Evolutionary conservation across 2,888 invertebrate species (phyloP), one percentile per base, ranked within the genome.

Genomic region (Dugesia japonica): DNA sequence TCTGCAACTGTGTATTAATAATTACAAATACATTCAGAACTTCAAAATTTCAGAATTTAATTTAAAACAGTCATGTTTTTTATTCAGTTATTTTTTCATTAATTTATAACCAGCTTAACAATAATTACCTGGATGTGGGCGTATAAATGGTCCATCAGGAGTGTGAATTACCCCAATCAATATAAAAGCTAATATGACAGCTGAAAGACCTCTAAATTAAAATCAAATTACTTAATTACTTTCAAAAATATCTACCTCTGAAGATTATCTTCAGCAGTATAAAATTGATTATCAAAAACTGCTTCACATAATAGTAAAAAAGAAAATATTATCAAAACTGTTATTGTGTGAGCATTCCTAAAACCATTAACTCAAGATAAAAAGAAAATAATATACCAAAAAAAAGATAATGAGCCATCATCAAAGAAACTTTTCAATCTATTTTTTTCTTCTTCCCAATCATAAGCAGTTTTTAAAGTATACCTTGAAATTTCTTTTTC

Each of bases 41-140:
- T n/a, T n/a, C n/a, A n/a, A n/a, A n/a, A n/a, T n/a, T n/a, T n/a
- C n/a, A n/a, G n/a, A n/a, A n/a, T n/a, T n/a, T n/a, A n/a, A n/a
- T n/a, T n/a, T n/a, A n/a, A n/a, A n/a, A n/a, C n/a, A n/a, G n/a
- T n/a, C n/a, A n/a, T n/a, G n/a, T n/a, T n/a, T n/a, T n/a, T n/a
- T n/a, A n/a, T n/a, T n/a, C n/a, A n/a, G n/a, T n/a, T n/a, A n/a
- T n/a, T n/a, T n/a, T n/a, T n/a, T n/a, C n/a, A n/a, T n/a, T n/a
- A n/a, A n/a, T n/a, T n/a, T n/a, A n/a, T n/a, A n/a, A n/a, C n/a
- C n/a, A n/a, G n/a, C n/a, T n/a, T n/a, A n/a, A n/a, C n/a, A n/a
- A n/a, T n/a, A n/a, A n/a, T n/a, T 80, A 85, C 85, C 85, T 75
- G 87, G 87, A 82, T 87, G 87, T 17, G 87, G 87, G 79, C 87